These are phyloP conservation scores for Leucophenga montana DNA, from an alignment of 2,888 invertebrate genomes.

Conservation along the genomic window DNA sequence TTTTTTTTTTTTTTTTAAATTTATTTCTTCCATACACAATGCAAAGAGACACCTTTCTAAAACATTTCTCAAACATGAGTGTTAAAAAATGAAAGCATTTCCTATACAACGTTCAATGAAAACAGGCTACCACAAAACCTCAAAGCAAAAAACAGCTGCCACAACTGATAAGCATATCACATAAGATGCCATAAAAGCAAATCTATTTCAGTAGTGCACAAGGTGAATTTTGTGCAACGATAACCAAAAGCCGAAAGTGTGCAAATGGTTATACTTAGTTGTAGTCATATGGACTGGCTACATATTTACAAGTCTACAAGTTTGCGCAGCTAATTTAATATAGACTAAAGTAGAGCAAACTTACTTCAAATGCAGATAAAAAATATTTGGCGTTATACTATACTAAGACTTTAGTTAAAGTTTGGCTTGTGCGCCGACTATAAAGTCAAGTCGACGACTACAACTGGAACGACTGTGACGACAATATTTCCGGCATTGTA, in stretches of 20 bases:
- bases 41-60: background rate
- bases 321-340: background rate
- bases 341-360: background rate
- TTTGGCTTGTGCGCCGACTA: conserved; percentile 20
- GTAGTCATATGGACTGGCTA: no score
- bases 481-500: conserved; percentile 33
- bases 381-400: no score
- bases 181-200: conserved; percentile 1
- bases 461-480: background rate
- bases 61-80: background rate
- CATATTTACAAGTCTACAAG: background rate
- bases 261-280: no score
- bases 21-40: no score
- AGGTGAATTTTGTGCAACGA: conserved; percentile 19
- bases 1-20: no score
- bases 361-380: background rate
- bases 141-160: background rate
- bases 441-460: background rate
- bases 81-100: background rate
- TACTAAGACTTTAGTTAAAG: conserved; percentile 33
- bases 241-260: conserved; percentile 14
- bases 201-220: conserved; percentile 22
- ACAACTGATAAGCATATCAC: conserved; percentile 19
- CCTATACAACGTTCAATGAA: background rate
- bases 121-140: background rate